Evolutionary conservation across 2,888 invertebrate genomes (phyloP), one percentile per base, ranked within the genome.

Genomic region (Rotaria socialis): DNA sequence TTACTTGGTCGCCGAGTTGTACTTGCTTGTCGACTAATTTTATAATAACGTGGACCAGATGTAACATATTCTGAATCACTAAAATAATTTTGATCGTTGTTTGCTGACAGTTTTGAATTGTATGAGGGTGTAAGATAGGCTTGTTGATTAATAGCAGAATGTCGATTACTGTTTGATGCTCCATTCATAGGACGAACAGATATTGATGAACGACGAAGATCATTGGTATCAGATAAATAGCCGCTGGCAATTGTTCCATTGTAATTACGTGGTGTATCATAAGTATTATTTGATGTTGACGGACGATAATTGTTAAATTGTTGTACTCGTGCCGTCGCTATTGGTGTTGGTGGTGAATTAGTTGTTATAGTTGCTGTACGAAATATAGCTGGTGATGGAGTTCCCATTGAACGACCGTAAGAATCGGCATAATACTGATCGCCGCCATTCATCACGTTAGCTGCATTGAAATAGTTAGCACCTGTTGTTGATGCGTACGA

Each of bases 21-120:
- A 80, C 47, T 80, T 43, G n/a, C n/a, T 47, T 41, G 35, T 80
- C 80, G 80, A n/a, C 47, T 14, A n/a, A 80, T 80, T 80, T 80
- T 80, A 47, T 80, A 80, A 80, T 80, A 80, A 47, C 80, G 43
- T 47, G 80, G 80, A n/a, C 80, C 80, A 80, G 47, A 47, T 80
- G 80, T 80, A 3, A 80, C 47, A n/a, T 80, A 80, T 80, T 80
- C 80, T 47, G 80, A 80, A 80, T 80, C 80, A 10, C 47, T 47
- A 47, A 14, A 47, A 80, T 80, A 80, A 47, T 43, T 80, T 80
- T 43, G 47, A 11, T 80, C 80, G 47, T 47, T 80, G 35, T 24
- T 8, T 67, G 67, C 19, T 35, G 67, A 35, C 19, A 19, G 14
- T 35, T 80, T 80, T 24, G 22, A n/a, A 47, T 11, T 80, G 8